Percentiles rank a stretch among this genome's conserved stretches.
Conservation (phyloP, 2,797 vertebrate species). For the Halcyon smyrnensis region DNA sequence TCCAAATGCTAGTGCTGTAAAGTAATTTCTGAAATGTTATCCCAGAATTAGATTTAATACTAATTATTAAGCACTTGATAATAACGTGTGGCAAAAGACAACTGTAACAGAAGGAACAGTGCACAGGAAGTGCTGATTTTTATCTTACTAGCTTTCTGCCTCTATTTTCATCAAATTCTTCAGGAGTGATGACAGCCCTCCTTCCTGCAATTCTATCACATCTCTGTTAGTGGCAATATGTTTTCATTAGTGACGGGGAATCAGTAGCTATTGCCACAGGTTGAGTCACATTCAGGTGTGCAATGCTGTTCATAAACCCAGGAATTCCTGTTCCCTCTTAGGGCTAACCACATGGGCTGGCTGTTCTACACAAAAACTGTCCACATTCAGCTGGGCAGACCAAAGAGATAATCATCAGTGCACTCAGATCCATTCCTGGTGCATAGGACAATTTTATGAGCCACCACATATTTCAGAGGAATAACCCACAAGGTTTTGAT, state of each 20-base stretch:
- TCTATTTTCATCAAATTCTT: neutral
- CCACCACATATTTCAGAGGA: neutral
- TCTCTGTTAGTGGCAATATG: neutral
- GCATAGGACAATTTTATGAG: neutral
- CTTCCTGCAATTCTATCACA: neutral
- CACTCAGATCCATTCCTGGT: neutral
- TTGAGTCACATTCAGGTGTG: neutral
- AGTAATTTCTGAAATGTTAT: neutral
- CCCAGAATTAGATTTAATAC: neutral
- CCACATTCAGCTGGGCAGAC: neutral
- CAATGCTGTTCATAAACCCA: neutral
- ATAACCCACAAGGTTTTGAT: neutral
- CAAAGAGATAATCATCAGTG: neutral
- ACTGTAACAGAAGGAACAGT: neutral
- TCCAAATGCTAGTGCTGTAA: neutral
- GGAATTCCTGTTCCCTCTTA: neutral
- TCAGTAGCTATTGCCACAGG: neutral
- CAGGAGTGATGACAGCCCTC: neutral
- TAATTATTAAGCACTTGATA: neutral
- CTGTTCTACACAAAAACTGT: neutral
- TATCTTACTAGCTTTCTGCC: conserved; percentile 15
- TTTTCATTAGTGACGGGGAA: neutral
- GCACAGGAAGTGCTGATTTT: neutral
- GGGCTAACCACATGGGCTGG: neutral
- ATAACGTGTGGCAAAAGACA: neutral